Conservation (phyloP, 2,797 vertebrate genomes). For the Catharus ustulatus region DNA sequence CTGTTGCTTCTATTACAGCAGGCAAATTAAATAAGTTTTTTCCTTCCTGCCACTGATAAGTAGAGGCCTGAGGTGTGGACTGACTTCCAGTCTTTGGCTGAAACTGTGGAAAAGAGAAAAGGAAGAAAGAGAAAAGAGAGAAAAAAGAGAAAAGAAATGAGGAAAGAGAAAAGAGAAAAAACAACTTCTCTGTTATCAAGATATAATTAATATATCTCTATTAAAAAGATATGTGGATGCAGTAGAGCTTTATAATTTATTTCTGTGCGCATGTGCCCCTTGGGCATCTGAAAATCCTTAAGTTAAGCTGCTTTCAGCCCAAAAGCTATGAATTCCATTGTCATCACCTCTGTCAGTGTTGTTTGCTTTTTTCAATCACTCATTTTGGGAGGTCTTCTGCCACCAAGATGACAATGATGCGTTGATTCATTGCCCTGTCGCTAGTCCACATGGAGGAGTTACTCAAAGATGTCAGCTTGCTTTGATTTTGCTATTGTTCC, state of each 20-base stretch:
- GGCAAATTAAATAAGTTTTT: constrained; percentile 44
- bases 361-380: background rate
- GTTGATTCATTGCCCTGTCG: constrained; percentile 10
- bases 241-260: background rate
- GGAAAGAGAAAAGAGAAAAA: background rate
- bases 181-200: background rate
- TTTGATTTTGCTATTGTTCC: background rate
- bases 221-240: background rate
- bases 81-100: background rate
- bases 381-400: constrained; percentile 1
- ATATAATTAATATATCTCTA: background rate
- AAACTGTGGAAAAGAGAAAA: background rate
- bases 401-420: background rate
- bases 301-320: background rate
- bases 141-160: background rate
- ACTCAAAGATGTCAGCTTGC: background rate
- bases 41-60: constrained; percentile 4
- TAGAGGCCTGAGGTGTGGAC: background rate
- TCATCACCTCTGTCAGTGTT: background rate
- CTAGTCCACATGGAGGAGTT: background rate
- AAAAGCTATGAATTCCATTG: background rate
- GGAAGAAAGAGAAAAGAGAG: background rate
- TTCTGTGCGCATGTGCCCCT: background rate
- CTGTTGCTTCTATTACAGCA: constrained; percentile 18
- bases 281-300: background rate